Conservation (phyloP, 2,797 vertebrate genomes). For the Serranus cabrilla region DNA sequence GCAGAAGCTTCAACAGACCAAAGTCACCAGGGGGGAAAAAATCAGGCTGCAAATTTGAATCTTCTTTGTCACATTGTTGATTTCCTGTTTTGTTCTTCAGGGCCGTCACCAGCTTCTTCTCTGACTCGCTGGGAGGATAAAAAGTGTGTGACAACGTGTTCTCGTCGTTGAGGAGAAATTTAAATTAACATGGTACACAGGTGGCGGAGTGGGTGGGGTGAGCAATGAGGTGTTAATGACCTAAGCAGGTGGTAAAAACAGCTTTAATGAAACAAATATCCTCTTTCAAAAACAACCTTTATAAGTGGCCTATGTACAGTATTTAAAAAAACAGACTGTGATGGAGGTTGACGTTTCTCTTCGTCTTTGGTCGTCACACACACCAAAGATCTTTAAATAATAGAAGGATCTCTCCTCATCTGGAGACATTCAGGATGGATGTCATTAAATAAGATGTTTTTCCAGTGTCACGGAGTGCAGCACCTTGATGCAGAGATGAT, state of each 20-base stretch:
- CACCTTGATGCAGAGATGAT: slow-evolving; percentile 55
- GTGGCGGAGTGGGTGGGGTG: slow-evolving; percentile 34
- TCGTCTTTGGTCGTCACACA: slow-evolving; percentile 46
- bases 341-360: slow-evolving; percentile 31
- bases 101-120: slow-evolving; percentile 1
- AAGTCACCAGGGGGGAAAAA: slow-evolving; percentile 11
- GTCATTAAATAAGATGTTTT: slow-evolving; percentile 43
- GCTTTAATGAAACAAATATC: slow-evolving; percentile 68
- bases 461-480: slow-evolving; percentile 34
- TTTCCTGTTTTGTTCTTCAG: slow-evolving; percentile 21
- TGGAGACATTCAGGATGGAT: slow-evolving; percentile 27
- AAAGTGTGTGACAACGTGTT: slow-evolving; percentile 20
- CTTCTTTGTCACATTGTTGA: neutral
- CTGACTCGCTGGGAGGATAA: neutral
- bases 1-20: slow-evolving; percentile 23
- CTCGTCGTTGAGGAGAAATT: slow-evolving; percentile 21
- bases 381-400: slow-evolving; percentile 42
- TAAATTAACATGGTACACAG: slow-evolving; percentile 55
- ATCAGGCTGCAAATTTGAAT: neutral
- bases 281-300: slow-evolving; percentile 59
- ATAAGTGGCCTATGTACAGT: slow-evolving; percentile 60
- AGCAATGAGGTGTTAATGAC: slow-evolving; percentile 65
- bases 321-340: slow-evolving; percentile 23
- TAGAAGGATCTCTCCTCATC: slow-evolving; percentile 33
- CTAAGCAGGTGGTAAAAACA: slow-evolving; percentile 58